Evolutionary conservation across 2,888 invertebrate genomes (phyloP).

Genomic region (Brenthis ino): DNA sequence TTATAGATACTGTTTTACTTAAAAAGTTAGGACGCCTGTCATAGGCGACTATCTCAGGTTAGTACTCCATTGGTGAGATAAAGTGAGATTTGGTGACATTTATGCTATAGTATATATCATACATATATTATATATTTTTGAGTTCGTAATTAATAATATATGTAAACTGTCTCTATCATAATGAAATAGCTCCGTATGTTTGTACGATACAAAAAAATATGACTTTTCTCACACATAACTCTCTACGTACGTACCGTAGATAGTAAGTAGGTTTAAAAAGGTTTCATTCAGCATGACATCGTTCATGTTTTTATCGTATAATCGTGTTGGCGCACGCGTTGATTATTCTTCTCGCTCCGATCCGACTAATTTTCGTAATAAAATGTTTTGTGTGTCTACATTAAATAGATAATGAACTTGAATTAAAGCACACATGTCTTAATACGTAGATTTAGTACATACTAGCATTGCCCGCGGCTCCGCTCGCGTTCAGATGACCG

Average conservation of each 20-base stretch:
- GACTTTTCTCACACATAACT: not conserved
- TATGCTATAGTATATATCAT: too few relatives aligned
- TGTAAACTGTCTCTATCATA: not conserved
- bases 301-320: conserved; percentile 36
- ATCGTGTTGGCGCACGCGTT: conserved; percentile 31
- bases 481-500: too few relatives aligned
- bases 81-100: too few relatives aligned
- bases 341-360: conserved; percentile 22
- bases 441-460: not conserved
- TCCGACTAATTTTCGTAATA: conserved; percentile 22
- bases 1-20: too few relatives aligned
- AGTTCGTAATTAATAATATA: too few relatives aligned
- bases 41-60: too few relatives aligned
- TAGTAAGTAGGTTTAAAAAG: not conserved
- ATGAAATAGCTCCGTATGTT: conserved; percentile 8
- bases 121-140: too few relatives aligned
- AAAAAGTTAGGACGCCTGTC: too few relatives aligned
- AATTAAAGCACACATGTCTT: conserved; percentile 5
- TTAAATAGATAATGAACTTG: conserved; percentile 19
- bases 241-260: conserved; percentile 1
- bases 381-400: conserved; percentile 6
- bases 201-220: conserved; percentile 10
- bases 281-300: conserved; percentile 33
- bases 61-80: too few relatives aligned
- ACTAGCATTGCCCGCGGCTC: too few relatives aligned